These are phyloP conservation scores for Pollenia amentaria DNA, from an alignment of 2,888 invertebrate genomes.

Conservation along the genomic window DNA sequence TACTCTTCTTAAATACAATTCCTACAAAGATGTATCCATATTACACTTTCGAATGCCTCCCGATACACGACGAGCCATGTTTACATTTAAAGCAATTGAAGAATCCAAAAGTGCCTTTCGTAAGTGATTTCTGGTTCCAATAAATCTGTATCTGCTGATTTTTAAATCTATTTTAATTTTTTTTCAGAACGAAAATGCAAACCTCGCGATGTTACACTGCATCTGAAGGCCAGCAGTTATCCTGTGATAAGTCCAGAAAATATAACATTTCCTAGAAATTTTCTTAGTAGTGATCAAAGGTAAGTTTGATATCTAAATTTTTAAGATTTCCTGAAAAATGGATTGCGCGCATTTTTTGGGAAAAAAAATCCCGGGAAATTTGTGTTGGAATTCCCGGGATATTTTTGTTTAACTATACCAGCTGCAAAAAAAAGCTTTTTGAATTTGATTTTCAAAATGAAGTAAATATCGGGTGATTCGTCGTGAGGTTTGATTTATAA, in stretches of 20 bases:
- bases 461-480: no score
- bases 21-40: conserved; percentile 87
- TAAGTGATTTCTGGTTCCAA: conserved; percentile 77
- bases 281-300: conserved; percentile 85
- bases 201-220: conserved; percentile 88
- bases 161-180: neutral
- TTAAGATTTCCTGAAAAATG: no score
- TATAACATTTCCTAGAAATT: conserved; percentile 89
- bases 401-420: no score
- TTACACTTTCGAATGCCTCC: conserved; percentile 86
- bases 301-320: conserved; percentile 70
- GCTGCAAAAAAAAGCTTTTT: no score
- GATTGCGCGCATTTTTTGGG: no score
- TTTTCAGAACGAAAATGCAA: conserved; percentile 86
- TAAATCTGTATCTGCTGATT: neutral
- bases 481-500: no score
- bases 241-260: conserved; percentile 94
- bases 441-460: no score
- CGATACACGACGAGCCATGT: conserved; percentile 85
- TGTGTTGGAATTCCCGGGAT: no score
- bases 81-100: conserved; percentile 84
- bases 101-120: conserved; percentile 84
- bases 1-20: conserved; percentile 85
- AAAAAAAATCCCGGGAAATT: no score
- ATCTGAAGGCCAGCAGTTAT: conserved; percentile 92